Evolutionary conservation across 1,140 invertebrate genomes (phyloP).

Genomic region (Argopecten irradians): DNA sequence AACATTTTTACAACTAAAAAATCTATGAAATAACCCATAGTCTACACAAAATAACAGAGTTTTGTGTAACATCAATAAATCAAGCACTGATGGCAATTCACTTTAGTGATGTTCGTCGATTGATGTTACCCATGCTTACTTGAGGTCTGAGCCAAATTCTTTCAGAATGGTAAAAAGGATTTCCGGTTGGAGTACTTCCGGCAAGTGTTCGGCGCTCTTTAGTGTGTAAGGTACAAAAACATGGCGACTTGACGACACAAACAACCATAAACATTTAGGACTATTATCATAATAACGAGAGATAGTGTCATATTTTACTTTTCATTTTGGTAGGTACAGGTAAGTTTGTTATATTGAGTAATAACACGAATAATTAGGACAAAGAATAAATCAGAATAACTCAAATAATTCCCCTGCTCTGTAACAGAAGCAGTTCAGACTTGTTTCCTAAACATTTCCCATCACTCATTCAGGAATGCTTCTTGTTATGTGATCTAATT

Average conservation of each 20-base stretch:
- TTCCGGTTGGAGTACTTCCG: constrained; percentile 44
- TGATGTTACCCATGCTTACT: constrained; percentile 5
- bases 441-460: constrained; percentile 8
- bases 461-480: not conserved
- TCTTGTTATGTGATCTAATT: not conserved
- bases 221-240: constrained; percentile 28
- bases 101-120: constrained; percentile 19
- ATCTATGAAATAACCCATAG: not conserved
- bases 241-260: constrained; percentile 61
- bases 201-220: constrained; percentile 49
- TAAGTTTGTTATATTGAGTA: not conserved
- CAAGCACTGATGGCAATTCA: not conserved
- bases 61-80: not conserved
- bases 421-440: not conserved
- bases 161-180: constrained; percentile 47
- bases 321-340: not conserved
- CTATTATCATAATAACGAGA: constrained; percentile 21
- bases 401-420: not conserved
- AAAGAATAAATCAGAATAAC: not conserved
- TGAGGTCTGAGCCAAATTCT: constrained; percentile 9
- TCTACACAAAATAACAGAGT: not conserved
- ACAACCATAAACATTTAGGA: constrained; percentile 41
- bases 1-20: not conserved
- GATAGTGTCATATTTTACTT: not conserved
- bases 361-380: not conserved